A percentile compares a stretch with the other conserved stretches of the same genome.
These are phyloP conservation scores for Stichodactyla helianthus DNA, from an alignment of 64 coral and sea anemone species.

Conservation along the genomic window DNA sequence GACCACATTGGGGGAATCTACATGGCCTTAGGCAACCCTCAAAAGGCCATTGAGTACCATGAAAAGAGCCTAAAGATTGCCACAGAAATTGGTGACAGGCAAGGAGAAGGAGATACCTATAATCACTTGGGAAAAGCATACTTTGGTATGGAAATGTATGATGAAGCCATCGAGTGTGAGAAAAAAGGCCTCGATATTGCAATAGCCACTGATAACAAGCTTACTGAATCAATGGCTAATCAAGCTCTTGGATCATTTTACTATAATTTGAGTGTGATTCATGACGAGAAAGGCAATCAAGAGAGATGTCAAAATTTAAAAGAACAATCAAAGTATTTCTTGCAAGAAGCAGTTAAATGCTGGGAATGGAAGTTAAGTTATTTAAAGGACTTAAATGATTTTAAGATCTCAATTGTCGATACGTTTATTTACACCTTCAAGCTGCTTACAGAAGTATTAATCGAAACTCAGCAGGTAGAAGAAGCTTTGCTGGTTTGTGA, in stretches of 20 bases:
- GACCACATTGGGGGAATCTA: too few species aligned
- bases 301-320: neutral
- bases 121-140: neutral
- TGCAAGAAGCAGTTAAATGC: neutral
- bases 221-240: too few species aligned
- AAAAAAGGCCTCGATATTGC: neutral
- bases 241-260: neutral
- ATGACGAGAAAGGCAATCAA: neutral
- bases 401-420: constrained; percentile 32
- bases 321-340: neutral
- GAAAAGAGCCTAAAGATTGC: too few species aligned
- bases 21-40: too few species aligned
- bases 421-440: neutral
- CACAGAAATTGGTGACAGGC: too few species aligned
- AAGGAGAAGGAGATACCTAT: too few species aligned
- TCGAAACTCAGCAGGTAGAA: neutral
- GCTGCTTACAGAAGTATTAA: neutral
- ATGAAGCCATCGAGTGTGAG: neutral
- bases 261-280: neutral
- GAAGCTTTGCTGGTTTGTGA: constrained; percentile 19
- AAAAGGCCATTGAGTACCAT: too few species aligned
- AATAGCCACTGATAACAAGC: too few species aligned
- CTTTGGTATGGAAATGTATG: neutral
- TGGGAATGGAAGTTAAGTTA: neutral
- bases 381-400: constrained; percentile 6